Conservation (phyloP, 2,888 invertebrate genomes). For the Elegia similella region DNA sequence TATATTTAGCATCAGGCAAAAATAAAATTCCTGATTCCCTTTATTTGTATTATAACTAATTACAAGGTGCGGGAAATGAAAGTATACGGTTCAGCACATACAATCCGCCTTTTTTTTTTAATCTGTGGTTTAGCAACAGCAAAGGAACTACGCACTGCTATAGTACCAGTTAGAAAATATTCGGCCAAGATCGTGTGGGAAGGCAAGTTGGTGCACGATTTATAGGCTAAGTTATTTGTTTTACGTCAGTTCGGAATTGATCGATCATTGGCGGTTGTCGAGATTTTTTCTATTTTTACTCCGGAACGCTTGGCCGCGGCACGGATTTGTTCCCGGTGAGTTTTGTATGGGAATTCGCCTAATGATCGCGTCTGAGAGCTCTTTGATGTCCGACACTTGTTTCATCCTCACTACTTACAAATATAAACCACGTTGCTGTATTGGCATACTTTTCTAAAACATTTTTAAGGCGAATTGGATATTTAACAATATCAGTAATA, state of each 20-base stretch:
- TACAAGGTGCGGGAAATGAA: too few species aligned
- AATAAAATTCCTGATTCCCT: too few species aligned
- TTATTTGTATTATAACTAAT: too few species aligned
- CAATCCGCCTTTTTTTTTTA: too few species aligned
- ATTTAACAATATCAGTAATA: too few species aligned
- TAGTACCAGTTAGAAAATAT: too few species aligned
- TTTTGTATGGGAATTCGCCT: conserved; percentile 15
- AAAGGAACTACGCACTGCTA: too few species aligned
- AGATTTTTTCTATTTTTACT: conserved; percentile 54
- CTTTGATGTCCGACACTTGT: conserved; percentile 13
- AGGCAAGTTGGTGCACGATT: conserved; percentile 53
- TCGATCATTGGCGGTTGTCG: conserved; percentile 65
- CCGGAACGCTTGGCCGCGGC: conserved; percentile 37
- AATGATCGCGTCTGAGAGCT: conserved; percentile 11
- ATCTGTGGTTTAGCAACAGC: too few species aligned
- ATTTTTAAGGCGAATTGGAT: too few species aligned
- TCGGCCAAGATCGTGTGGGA: conserved; percentile 40
- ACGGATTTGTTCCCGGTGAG: conserved; percentile 19
- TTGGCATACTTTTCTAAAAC: background rate
- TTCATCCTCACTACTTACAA: background rate
- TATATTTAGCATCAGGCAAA: too few species aligned
- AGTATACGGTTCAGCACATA: too few species aligned
- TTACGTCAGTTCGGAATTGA: conserved; percentile 66
- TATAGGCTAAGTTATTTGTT: conserved; percentile 69
- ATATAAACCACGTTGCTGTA: background rate